phyloP scores from a whole-genome alignment of 1,140 invertebrate genomes.

The Eupeodes corollae region DNA sequence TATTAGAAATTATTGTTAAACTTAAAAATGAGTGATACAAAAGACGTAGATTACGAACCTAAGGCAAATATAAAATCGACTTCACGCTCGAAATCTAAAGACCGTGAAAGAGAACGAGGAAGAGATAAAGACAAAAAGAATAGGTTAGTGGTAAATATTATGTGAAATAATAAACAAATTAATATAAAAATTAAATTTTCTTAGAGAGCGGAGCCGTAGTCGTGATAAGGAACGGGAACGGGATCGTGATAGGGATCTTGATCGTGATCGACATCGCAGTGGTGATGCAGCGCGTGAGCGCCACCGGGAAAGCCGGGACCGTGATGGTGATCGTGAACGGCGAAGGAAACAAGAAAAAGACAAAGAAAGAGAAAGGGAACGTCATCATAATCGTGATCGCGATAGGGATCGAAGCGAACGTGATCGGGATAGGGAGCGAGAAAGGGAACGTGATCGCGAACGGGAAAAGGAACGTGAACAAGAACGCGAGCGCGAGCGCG shows the following conservation, averaged over 20 bases:
- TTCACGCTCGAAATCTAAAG: slow-evolving; percentile 17
- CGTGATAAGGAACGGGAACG: background rate
- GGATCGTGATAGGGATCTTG: background rate
- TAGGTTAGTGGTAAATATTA: slow-evolving; percentile 3
- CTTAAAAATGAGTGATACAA: too few species aligned
- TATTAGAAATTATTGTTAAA: too few species aligned
- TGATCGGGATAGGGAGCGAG: slow-evolving; percentile 18
- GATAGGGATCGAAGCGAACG: slow-evolving; percentile 11
- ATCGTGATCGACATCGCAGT: too few species aligned
- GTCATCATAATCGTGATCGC: slow-evolving; percentile 9
- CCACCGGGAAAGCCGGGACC: background rate
- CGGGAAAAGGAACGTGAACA: slow-evolving; percentile 28
- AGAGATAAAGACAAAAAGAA: slow-evolving; percentile 4
- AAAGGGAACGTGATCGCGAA: slow-evolving; percentile 34
- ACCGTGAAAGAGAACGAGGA: slow-evolving; percentile 8
- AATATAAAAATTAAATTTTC: background rate
- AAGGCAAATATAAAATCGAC: slow-evolving; percentile 14
- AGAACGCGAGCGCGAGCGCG: slow-evolving; percentile 34
- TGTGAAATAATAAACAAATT: background rate
- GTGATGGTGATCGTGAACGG: background rate
- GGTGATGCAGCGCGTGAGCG: background rate
- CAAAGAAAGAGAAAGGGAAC: slow-evolving; percentile 24
- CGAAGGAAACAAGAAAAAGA: slow-evolving; percentile 38
- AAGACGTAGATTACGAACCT: slow-evolving; percentile 7
- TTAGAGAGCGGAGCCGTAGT: background rate